phyloP scores from a whole-genome alignment of 2,888 invertebrate species.

The Platycnemis pennipes region DNA sequence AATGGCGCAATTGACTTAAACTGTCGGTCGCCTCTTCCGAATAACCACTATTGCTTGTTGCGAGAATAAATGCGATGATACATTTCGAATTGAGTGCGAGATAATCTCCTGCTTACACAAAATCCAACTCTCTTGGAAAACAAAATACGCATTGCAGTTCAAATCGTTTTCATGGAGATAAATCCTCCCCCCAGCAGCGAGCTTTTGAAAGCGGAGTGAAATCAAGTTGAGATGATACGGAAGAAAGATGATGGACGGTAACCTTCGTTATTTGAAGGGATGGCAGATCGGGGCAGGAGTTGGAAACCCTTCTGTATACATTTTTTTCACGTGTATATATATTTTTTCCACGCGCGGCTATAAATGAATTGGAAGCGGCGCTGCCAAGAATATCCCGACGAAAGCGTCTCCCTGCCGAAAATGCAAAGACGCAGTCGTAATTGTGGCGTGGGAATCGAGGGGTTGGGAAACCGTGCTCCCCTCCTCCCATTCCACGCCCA shows the following conservation, averaged over 20 bases:
- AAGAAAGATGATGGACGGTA: background rate
- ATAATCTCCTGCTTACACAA: no score
- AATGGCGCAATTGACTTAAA: no score
- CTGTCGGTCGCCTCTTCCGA: no score
- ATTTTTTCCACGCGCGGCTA: background rate
- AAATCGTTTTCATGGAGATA: background rate
- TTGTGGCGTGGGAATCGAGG: background rate
- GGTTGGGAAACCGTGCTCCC: background rate
- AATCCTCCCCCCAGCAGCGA: background rate
- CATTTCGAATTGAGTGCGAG: no score
- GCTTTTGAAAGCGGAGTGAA: no score
- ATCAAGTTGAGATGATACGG: background rate
- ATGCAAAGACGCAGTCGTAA: background rate
- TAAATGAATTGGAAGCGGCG: constrained; percentile 33
- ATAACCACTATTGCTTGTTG: no score
- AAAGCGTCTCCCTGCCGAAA: background rate
- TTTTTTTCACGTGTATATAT: background rate
- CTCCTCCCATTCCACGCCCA: background rate
- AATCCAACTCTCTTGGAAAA: no score
- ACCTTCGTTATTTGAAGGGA: background rate
- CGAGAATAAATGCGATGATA: no score
- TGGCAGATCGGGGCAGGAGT: background rate
- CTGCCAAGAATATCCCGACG: background rate
- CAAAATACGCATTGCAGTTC: background rate
- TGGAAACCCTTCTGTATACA: background rate